phyloP scores from a whole-genome alignment of 2,797 vertebrate genomes.

The Aythya fuligula region DNA sequence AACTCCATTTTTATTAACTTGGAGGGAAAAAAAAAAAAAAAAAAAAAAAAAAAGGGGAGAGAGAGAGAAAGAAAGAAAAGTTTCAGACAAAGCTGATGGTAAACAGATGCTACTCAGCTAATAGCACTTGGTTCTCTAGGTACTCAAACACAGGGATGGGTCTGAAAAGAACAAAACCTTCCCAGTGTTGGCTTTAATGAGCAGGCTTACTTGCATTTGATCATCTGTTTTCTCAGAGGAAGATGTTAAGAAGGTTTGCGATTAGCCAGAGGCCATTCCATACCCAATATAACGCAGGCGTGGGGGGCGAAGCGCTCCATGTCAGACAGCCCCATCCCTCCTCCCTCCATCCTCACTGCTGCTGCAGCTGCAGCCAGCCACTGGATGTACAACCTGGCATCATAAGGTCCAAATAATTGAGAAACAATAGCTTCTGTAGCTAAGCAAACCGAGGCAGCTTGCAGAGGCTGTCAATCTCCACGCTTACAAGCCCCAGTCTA shows the following conservation, averaged over 20 bases:
- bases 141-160: constrained; percentile 34
- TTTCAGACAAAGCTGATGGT: constrained; percentile 65
- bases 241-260: constrained; percentile 48
- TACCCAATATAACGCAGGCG: not conserved
- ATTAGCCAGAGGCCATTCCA: constrained; percentile 53
- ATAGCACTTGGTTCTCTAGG: not conserved
- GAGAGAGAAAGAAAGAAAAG: not conserved
- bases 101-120: constrained; percentile 64
- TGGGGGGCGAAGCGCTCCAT: not conserved
- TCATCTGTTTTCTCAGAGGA: constrained; percentile 69
- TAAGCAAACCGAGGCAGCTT: constrained; percentile 23
- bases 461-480: constrained; percentile 54
- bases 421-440: constrained; percentile 25
- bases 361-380: constrained; percentile 4
- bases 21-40: not conserved
- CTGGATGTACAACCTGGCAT: constrained; percentile 4
- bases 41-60: not conserved
- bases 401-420: constrained; percentile 32
- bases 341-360: not conserved
- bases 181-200: constrained; percentile 60
- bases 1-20: constrained; percentile 57
- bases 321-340: not conserved
- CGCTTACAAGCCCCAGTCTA: constrained; percentile 32
- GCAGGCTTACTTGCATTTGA: constrained; percentile 64
- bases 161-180: constrained; percentile 66